Conservation (phyloP, 92 coral and sea anemone genomes). For the Zoanthus sansibaricus region DNA sequence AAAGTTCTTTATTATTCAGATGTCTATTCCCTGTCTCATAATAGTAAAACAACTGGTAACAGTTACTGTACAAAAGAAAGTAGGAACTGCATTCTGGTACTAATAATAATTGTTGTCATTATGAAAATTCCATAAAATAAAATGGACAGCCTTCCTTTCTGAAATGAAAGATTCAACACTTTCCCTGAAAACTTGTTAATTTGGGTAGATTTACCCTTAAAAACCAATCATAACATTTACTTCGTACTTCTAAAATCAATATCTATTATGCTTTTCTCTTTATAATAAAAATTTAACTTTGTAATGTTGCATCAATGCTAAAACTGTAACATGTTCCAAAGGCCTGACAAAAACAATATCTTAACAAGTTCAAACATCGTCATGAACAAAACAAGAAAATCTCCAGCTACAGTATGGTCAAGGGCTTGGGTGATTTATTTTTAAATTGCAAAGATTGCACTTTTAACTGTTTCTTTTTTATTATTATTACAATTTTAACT, state of each 20-base stretch:
- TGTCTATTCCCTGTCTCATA: constrained; percentile 1
- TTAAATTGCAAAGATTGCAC: not conserved
- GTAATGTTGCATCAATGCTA: not conserved
- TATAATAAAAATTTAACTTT: no score
- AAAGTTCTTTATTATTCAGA: constrained; percentile 13
- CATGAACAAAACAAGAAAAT: constrained; percentile 13
- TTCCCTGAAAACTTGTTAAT: constrained; percentile 1
- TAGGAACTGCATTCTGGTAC: not conserved
- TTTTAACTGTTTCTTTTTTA: not conserved
- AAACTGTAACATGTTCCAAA: constrained; percentile 9
- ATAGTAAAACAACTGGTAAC: not conserved
- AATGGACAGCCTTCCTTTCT: constrained; percentile 2
- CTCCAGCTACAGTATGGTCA: constrained; percentile 23
- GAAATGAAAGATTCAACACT: not conserved
- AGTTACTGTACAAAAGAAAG: not conserved
- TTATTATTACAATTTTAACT: not conserved
- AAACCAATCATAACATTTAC: not conserved
- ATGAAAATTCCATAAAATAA: not conserved
- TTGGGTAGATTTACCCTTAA: not conserved
- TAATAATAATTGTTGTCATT: not conserved
- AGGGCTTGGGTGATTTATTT: constrained; percentile 9
- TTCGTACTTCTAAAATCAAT: not conserved
- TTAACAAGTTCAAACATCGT: constrained; percentile 7
- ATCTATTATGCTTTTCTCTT: not conserved
- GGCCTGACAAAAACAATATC: constrained; percentile 14